Conservation (phyloP, 2,113 vertebrate genomes). For the Ochotona curzoniae region DNA sequence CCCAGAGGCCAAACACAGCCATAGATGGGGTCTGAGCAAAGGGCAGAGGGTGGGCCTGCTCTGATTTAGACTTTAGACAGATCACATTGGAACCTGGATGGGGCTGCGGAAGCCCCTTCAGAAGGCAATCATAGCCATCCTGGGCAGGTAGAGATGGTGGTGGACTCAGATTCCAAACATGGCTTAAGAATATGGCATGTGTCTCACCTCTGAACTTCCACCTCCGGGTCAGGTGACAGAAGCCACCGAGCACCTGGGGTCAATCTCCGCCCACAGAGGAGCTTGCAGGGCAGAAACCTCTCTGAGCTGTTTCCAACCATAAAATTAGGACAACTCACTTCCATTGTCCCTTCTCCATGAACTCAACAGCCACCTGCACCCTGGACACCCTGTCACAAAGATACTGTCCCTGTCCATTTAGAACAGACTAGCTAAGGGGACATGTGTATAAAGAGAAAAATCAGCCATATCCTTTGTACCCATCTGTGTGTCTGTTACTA, state of each 20-base stretch:
- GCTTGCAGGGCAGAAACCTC: not conserved
- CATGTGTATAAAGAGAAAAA: accelerated
- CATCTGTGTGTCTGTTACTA: too few relatives aligned
- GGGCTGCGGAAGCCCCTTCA: not conserved
- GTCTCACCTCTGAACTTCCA: not conserved
- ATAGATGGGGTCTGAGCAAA: not conserved
- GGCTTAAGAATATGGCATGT: not conserved
- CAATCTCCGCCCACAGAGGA: not conserved
- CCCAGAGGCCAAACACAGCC: not conserved
- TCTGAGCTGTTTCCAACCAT: not conserved
- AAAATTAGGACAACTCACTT: not conserved
- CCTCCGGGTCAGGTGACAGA: not conserved
- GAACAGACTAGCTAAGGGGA: not conserved
- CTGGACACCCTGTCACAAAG: not conserved
- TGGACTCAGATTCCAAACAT: not conserved
- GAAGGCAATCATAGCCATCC: not conserved
- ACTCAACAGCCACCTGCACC: not conserved
- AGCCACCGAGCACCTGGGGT: not conserved
- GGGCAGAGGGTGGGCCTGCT: not conserved
- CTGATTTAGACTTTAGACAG: not conserved
- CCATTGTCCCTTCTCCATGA: not conserved
- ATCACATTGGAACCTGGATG: accelerated
- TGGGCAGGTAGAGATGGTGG: not conserved
- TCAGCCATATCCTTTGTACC: too few relatives aligned
- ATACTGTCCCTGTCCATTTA: not conserved